Evolutionary conservation across 23 tunicate species (phyloP), one percentile per base, ranked within the genome.

Genomic region (Phallusia fumigata): DNA sequence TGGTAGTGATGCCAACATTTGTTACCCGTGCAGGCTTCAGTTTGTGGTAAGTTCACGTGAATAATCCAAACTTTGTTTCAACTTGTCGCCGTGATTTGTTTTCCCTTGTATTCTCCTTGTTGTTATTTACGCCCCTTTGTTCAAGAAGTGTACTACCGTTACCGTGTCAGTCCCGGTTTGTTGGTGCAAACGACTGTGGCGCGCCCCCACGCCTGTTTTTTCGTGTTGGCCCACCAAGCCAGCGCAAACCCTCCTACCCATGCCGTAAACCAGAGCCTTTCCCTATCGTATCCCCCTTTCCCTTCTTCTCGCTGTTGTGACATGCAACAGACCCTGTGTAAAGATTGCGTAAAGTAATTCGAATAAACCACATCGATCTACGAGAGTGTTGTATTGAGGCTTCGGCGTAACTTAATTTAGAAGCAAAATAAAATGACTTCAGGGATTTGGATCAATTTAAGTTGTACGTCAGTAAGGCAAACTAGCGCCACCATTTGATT

Each of bases 301-400:
- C 28, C 26, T 16, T 58, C 3, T 16, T 22, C 69, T 58, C 28
- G 69, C 28, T 58, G 69, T 24, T 58, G 26, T 58, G 69, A 40
- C 5, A 40, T 24, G 69, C 69, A 24, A 58, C 69, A 58, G 28
- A 22, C 69, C 16, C 69, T 18, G 69, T 58, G 69, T 58, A 58
- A 58, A 58, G 69, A 58, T 58, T 58, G 69, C 69, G 69, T 58
- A 58, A 58, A 58, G 69, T 58, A 58, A 58, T 58, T 58, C 69
- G 69, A 58, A 58, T 58, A 58, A 58, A 58, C 53, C 65, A 78
- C 58, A 40, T 78, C 81, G 81, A 44, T 36, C 44, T 47, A 49
- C 69, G 47, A 40, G 47, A 40, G 47, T 40, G 47, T 40, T 40
- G 47, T 40, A 3, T 40, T 40, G 47, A n/a, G 47, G 47, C 47